These are phyloP conservation scores for Thermophis baileyi DNA, from an alignment of 2,113 vertebrate genomes.

Conservation along the genomic window DNA sequence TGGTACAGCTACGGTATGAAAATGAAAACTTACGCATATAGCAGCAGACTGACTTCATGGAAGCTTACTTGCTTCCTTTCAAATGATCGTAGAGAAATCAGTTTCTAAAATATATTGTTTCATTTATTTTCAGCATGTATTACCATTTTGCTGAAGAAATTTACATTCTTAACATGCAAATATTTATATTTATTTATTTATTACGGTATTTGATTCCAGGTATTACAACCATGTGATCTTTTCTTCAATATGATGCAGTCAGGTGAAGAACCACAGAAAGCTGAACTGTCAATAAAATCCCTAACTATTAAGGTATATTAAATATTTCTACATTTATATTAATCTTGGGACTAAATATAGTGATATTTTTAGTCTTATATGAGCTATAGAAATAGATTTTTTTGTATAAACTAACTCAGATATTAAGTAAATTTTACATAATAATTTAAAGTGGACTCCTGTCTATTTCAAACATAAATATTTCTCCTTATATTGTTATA, in stretches of 20 bases:
- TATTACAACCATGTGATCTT: conserved; percentile 91
- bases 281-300: conserved; percentile 82
- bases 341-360: neutral
- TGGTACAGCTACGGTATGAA: no score
- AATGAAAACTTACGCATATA: neutral
- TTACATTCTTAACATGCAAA: neutral
- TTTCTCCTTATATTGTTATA: neutral
- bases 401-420: neutral
- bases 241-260: conserved; percentile 79
- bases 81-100: neutral
- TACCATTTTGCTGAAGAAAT: neutral
- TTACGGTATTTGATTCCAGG: conserved; percentile 48
- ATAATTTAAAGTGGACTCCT: neutral
- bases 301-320: conserved; percentile 84
- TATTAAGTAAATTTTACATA: neutral
- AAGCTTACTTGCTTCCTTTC: neutral
- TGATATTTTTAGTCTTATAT: neutral
- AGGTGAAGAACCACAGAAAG: conserved; percentile 73
- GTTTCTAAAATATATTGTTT: neutral
- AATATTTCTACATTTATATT: neutral
- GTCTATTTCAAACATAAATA: neutral
- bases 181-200: neutral
- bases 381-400: neutral
- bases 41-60: neutral
- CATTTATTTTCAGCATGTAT: neutral